Evolutionary conservation across 1,140 invertebrate species (phyloP).

Genomic region (Trichoplusia ni): DNA sequence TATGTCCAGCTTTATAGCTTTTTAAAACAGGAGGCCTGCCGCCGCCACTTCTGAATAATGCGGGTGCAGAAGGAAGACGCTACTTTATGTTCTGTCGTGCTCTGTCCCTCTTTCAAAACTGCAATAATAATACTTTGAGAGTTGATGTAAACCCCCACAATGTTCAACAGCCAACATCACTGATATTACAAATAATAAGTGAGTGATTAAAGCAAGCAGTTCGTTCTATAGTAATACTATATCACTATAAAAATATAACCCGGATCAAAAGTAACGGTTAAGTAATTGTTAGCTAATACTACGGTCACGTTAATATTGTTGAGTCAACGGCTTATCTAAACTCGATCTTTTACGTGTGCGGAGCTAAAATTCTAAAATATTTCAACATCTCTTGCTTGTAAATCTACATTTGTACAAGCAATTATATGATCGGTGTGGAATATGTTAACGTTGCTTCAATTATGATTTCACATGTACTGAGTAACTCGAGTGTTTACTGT

Average conservation of each 20-base stretch:
- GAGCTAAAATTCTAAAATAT: slow-evolving; percentile 33
- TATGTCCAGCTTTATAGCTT: too few species aligned
- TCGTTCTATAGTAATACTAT: too few species aligned
- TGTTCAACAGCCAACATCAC: too few species aligned
- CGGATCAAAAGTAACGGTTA: not conserved
- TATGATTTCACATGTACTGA: slow-evolving; percentile 1
- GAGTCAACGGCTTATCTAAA: slow-evolving; percentile 40
- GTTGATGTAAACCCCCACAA: too few species aligned
- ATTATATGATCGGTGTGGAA: not conserved
- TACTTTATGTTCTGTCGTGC: too few species aligned
- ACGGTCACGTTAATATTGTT: slow-evolving; percentile 36
- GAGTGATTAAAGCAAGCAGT: too few species aligned
- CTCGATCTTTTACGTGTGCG: slow-evolving; percentile 52
- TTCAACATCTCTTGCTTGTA: slow-evolving; percentile 10
- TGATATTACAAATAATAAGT: too few species aligned
- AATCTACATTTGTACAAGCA: not conserved
- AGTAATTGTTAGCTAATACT: not conserved
- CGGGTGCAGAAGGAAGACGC: too few species aligned
- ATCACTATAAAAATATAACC: not conserved
- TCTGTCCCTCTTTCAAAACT: too few species aligned
- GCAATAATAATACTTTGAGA: too few species aligned
- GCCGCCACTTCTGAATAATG: too few species aligned
- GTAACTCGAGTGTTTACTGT: not conserved
- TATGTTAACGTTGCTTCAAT: slow-evolving; percentile 19
- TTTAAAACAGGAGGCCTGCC: too few species aligned